Conservation (phyloP, 2,888 invertebrate species). For the Globia sparganii region DNA sequence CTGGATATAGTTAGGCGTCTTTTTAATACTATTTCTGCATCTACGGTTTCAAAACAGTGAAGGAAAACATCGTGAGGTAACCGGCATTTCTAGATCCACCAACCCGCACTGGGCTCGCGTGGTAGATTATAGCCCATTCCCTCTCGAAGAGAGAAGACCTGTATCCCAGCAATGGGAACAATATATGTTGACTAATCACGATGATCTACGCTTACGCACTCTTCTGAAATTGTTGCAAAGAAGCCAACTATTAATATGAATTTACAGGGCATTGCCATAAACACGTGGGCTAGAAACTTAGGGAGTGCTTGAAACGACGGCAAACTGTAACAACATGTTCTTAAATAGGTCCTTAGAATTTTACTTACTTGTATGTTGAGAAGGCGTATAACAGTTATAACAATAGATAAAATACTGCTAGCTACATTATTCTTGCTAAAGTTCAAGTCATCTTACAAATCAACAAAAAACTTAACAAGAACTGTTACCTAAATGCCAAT, state of each 20-base stretch:
- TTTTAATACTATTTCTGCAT: neutral
- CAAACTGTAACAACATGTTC: neutral
- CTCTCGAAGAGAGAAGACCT: too few species aligned
- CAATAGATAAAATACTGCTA: neutral
- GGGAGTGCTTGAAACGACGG: neutral
- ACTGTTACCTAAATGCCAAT: constrained; percentile 35
- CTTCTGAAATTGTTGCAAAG: neutral
- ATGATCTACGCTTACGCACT: neutral
- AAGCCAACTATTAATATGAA: neutral
- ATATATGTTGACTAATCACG: too few species aligned
- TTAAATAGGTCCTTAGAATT: neutral
- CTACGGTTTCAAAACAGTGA: neutral
- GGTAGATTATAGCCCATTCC: too few species aligned
- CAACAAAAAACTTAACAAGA: constrained; percentile 5
- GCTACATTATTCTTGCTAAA: neutral
- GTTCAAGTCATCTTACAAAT: neutral
- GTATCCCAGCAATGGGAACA: too few species aligned
- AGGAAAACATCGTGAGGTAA: too few species aligned
- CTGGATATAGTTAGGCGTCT: neutral
- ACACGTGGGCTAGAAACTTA: neutral
- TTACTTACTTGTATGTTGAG: neutral
- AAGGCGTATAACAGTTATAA: neutral
- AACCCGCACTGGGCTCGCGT: too few species aligned
- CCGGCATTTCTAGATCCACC: too few species aligned
- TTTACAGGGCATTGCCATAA: neutral